These are phyloP conservation scores for Heterochromis multidens DNA, from an alignment of 2,113 vertebrate genomes.

Conservation along the genomic window DNA sequence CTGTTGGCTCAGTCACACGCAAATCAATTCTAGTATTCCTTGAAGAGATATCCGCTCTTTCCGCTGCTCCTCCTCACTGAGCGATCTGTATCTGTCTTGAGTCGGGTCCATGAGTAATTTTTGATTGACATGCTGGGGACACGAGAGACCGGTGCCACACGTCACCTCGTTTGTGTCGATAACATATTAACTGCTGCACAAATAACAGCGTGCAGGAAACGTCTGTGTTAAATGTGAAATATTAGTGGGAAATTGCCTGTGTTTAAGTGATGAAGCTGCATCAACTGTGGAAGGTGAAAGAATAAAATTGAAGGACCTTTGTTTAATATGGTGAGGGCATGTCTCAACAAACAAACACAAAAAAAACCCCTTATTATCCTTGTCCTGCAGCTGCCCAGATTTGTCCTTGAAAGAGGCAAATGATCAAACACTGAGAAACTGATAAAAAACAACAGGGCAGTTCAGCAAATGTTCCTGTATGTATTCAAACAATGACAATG, in stretches of 20 bases:
- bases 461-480: constrained; percentile 3
- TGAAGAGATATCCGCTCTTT: constrained; percentile 35
- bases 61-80: constrained; percentile 8
- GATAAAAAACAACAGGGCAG: not conserved
- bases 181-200: constrained; percentile 47
- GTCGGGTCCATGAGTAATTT: constrained; percentile 24
- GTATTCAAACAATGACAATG: not conserved
- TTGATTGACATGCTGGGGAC: constrained; percentile 55
- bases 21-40: constrained; percentile 51
- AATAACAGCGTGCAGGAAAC: constrained; percentile 48
- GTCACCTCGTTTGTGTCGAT: constrained; percentile 57
- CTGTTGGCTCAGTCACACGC: constrained; percentile 23
- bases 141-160: constrained; percentile 22
- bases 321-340: constrained; percentile 13
- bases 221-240: constrained; percentile 46
- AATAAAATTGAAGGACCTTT: constrained; percentile 24
- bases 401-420: constrained; percentile 6
- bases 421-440: not conserved
- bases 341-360: not conserved
- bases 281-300: constrained; percentile 13
- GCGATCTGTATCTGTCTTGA: constrained; percentile 46
- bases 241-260: constrained; percentile 19
- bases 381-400: constrained; percentile 7
- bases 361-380: constrained; percentile 28
- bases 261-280: not conserved